Evolutionary conservation across 2,113 vertebrate species (phyloP).

Genomic region (Cyphomyrus discorhynchus): DNA sequence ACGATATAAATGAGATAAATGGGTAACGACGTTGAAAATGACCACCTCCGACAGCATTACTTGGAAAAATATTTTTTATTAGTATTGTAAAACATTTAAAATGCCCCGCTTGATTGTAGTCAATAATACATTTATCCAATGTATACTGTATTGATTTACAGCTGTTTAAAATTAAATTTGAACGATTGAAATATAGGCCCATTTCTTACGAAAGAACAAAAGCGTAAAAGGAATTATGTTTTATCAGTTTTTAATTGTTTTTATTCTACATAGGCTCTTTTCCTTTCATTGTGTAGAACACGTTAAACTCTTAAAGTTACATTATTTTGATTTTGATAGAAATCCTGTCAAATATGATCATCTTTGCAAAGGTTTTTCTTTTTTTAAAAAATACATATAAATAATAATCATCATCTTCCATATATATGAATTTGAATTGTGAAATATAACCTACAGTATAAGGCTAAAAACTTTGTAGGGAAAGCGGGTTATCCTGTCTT

Average conservation of each 20-base stretch:
- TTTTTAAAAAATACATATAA: background rate
- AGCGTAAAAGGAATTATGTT: background rate
- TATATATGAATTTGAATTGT: background rate
- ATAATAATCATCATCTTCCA: background rate
- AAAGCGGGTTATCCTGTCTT: background rate
- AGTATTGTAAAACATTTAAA: background rate
- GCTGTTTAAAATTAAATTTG: background rate
- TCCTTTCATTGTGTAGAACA: background rate
- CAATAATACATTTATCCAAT: background rate
- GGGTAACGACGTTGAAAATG: background rate
- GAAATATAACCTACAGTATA: background rate
- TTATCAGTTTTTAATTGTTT: background rate
- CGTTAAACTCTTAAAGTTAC: background rate
- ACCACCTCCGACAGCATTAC: background rate
- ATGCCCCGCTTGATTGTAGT: background rate
- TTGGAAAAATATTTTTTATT: background rate
- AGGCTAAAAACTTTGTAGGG: background rate
- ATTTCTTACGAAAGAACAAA: background rate
- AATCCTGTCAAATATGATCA: background rate
- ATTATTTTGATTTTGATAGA: background rate
- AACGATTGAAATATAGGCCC: background rate
- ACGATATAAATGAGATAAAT: background rate
- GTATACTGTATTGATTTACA: background rate
- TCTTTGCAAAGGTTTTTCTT: background rate
- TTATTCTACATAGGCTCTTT: background rate